Base-by-base conservation (phyloP, 2,797 vertebrate species). In the Chrysocyon brachyurus region DNA sequence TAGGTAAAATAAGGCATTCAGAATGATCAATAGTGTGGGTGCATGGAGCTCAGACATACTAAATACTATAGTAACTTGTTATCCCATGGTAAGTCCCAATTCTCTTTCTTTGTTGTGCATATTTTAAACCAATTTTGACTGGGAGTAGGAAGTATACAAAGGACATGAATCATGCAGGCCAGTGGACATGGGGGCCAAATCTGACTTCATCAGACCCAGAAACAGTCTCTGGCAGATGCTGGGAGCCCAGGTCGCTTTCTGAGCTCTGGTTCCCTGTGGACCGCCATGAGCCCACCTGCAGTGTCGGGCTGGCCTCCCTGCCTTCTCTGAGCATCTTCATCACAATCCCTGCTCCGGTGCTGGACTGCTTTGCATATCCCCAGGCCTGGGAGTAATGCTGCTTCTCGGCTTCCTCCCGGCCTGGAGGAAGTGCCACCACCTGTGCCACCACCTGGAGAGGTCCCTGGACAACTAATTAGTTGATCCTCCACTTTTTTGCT, bases 221-320 rank as follows among this genome's bases (percentile, higher is more conserved):
- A 70, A 0, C 36, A 15, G 10, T 3, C 19, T 1, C 2, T n/a
- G 9, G 17, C 0, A 1, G 8, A 7, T 5, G 5, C n/a, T 5
- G 0, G 33, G 5, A 6, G 6, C 24, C 15, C 49, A 0, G 0
- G 0, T 1, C 26, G 17, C 16, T 90, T 75, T 68, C 90, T 33
- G 31, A 73, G 68, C 46, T 15, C 49, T 11, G 3, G 10, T 3
- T 54, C 28, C 59, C 31, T n/a, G 15, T 56, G n/a, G 3, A 24
- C 19, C 3, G 0, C 2, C 8, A 22, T 1, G 10, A 6, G 4
- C 1, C 15, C 49, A 2, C 21, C 4, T 8, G 0, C 0, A 3
- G 3, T 3, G 2, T 5, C 19, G 4, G 17, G 10, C 61, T 5
- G 12, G 12, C 28, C 17, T 8, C 22, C 4, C 7, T 2, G 0